Conservation (phyloP, 2,797 vertebrate genomes). For the Mionectes olivaceus region DNA sequence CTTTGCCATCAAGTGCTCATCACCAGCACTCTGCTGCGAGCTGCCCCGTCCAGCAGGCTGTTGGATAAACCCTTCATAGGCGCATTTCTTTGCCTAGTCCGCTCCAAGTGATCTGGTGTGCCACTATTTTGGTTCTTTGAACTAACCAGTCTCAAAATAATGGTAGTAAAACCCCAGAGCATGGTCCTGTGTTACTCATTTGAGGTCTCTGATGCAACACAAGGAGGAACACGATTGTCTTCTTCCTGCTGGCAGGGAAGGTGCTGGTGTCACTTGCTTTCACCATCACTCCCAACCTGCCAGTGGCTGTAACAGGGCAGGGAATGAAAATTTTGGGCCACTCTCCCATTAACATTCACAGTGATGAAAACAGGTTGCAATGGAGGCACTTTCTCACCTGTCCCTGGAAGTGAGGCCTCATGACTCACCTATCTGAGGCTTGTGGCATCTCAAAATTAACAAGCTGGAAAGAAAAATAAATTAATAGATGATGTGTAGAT, state of each 20-base stretch:
- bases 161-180: not conserved
- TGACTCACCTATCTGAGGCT: not conserved
- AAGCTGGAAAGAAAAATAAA: not conserved
- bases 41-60: accelerated
- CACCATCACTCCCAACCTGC: not conserved
- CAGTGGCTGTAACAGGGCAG: not conserved
- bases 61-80: accelerated
- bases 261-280: not conserved
- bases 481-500: not conserved
- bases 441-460: not conserved
- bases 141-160: not conserved
- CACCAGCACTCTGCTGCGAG: not conserved
- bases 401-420: not conserved
- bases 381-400: not conserved
- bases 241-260: not conserved
- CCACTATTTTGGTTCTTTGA: not conserved
- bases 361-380: not conserved
- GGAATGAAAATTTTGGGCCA: accelerated
- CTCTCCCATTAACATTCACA: not conserved
- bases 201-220: not conserved
- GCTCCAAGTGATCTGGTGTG: accelerated
- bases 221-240: not conserved
- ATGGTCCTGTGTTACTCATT: not conserved
- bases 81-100: accelerated
- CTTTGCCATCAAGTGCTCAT: not conserved